Percentiles rank a stretch among this genome's conserved stretches.
Evolutionary conservation across 2,888 invertebrate species (phyloP).

Genomic region (Barypeithes pellucidus): DNA sequence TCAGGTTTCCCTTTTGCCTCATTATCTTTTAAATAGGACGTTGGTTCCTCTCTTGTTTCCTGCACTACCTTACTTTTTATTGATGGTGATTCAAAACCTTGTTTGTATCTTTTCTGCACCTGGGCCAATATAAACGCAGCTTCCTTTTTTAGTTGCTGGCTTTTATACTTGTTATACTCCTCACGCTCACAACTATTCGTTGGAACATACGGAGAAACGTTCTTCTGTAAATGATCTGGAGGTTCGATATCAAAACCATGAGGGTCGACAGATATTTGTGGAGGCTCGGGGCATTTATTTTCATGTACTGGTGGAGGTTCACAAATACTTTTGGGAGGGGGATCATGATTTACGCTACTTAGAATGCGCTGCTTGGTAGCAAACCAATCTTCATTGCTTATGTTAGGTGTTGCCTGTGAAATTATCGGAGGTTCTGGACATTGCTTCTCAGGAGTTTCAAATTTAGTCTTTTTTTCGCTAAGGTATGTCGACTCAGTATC

Average conservation of each 20-base stretch:
- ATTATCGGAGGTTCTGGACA: conserved; percentile 48
- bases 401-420: conserved; percentile 45
- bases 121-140: conserved; percentile 30
- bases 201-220: conserved; percentile 50
- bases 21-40: conserved; percentile 8
- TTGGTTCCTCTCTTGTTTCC: background rate
- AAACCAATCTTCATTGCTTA: conserved; percentile 48
- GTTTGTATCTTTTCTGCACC: conserved; percentile 33
- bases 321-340: background rate
- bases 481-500: conserved; percentile 17
- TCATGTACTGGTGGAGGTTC: conserved; percentile 33
- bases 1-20: background rate
- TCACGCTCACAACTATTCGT: conserved; percentile 41
- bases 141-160: conserved; percentile 42
- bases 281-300: conserved; percentile 32
- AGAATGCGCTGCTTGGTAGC: conserved; percentile 45
- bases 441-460: conserved; percentile 9
- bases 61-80: conserved; percentile 3
- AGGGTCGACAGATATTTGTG: conserved; percentile 33
- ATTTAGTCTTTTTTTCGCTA: conserved; percentile 3
- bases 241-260: conserved; percentile 47
- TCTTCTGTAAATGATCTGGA: conserved; percentile 35
- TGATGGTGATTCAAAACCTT: conserved; percentile 7
- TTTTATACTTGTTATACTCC: conserved; percentile 50
- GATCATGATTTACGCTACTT: conserved; percentile 35